A percentile compares a stretch with the other conserved stretches of the same genome.
These are phyloP conservation scores for Pseudomyrmex flavicornis DNA, from an alignment of 1,140 invertebrate genomes.

Conservation along the genomic window DNA sequence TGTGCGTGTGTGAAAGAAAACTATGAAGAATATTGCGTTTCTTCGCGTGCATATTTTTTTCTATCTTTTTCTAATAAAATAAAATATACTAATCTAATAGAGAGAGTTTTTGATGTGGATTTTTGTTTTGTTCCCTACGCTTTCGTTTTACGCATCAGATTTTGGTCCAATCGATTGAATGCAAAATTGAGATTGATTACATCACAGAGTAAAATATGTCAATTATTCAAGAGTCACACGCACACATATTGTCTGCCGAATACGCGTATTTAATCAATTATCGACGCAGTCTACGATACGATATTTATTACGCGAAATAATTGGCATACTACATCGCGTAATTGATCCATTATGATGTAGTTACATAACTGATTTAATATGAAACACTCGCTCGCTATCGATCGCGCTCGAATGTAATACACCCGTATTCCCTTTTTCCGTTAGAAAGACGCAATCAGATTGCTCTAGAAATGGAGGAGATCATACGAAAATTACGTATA, in stretches of 20 bases:
- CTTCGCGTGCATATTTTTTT: background rate
- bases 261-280: conserved; percentile 3
- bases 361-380: conserved; percentile 23
- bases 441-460: conserved; percentile 31
- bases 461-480: conserved; percentile 20
- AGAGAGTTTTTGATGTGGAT: no score
- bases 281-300: background rate
- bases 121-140: no score
- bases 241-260: background rate
- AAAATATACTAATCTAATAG: background rate
- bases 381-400: background rate
- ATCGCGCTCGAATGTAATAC: background rate
- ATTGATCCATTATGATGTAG: conserved; percentile 6
- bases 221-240: background rate
- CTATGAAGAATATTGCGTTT: no score
- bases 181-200: conserved; percentile 11
- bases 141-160: background rate
- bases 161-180: background rate
- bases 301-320: conserved; percentile 36
- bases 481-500: conserved; percentile 54
- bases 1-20: no score
- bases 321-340: background rate
- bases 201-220: conserved; percentile 11
- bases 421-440: background rate
- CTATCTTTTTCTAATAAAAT: conserved; percentile 3